Base-by-base conservation (phyloP, 1,140 invertebrate species). In the Delia radicum region DNA sequence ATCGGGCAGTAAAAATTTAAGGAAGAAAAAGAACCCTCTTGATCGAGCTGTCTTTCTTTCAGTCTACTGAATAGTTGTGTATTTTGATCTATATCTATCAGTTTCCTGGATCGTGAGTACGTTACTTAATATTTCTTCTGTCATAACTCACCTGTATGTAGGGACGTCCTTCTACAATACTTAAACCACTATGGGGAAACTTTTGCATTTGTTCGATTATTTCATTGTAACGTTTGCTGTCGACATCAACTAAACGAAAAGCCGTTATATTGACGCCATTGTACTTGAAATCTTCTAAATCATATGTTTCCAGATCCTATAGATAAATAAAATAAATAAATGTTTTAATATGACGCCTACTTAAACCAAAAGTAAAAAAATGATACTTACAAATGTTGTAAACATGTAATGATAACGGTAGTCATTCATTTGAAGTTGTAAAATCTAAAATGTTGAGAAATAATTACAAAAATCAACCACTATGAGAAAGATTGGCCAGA, bases 211-310 rank as follows among this genome's bases (percentile, higher is more conserved):
- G 92, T 78, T 92, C 90, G 10, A 97, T 89, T 2, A 92, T 89
- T 75, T 94, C 92, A 75, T 90, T 89, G 27, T 96, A 94, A 80
- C 91, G 91, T 48, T 91, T 89, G 73, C 94, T 91, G 27, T 93
- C 93, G 0, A 93, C 89, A 83, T 97, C 94, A 3, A 96, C 94
- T 73, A 97, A 87, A 46, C 95, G 89, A 87, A 95, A 97, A 2
- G 95, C 94, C 29, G 95, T 97, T 87, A 97, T 97, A 86, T 97
- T 97, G 24, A 97, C 95, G 62, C 92, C 92, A 86, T 97, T 97
- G 87, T 97, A 97, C 81, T 94, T 94, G 87, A 97, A 97, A 84
- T 97, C 95, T 87, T 97, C 95, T 72, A 97, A 87, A 86, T 97
- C 95, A 82, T 95, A 96, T n/a, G 94, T 92, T 86, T 96, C 95